Base-by-base conservation (phyloP, 2,797 vertebrate species). In the Sebastes alutus region DNA sequence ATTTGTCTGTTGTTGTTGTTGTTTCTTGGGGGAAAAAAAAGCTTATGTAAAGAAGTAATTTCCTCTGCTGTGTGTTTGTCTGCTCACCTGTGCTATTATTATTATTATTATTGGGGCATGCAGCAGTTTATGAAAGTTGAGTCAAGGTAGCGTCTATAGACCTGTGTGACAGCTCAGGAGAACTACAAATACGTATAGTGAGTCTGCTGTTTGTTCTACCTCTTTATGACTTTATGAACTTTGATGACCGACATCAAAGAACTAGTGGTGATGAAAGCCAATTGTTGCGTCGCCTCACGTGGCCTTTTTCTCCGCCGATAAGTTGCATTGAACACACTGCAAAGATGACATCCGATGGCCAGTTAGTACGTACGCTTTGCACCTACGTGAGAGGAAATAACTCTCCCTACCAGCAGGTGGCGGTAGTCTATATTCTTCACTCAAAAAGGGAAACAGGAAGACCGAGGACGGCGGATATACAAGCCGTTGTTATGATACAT, bases 1-100 rank as follows among this genome's bases (percentile, higher is more conserved):
- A 70, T 70, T 70, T 71, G 25, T 64, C 14, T 22, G 7, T 55
- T 62, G 7, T 20, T 62, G 7, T 20, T 58, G 60, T 60, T 59
- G 22, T 75, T 52, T 61, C 29, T 35, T 70, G 10, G 16, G 1
- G 4, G n/a, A n/a, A 7, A 49, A 75, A 71, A 32, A 52, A 54
- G 5, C 20, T 32, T 49, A 13, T 5, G 32, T 56, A 71, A 71
- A 42, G 4, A 72, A 25, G 11, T 9, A 2, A 56, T 46, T 49
- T 46, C 29, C 9, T 32, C 14, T 55, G 11, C 23, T 7, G 27
- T 35, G 16, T 71, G 14, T 67, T 77, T 7, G 2, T 35, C n/a
- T 71, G 20, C 20, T 77, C 16, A 68, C 29, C 42, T 75, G 23
- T 5, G 20, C 22, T 42, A 32, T 38, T 13, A 13, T 38, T 38